Percentiles rank a stretch among this genome's conserved stretches.
phyloP scores from a whole-genome alignment of 1,140 invertebrate species.

The Polypedilum pembai region DNA sequence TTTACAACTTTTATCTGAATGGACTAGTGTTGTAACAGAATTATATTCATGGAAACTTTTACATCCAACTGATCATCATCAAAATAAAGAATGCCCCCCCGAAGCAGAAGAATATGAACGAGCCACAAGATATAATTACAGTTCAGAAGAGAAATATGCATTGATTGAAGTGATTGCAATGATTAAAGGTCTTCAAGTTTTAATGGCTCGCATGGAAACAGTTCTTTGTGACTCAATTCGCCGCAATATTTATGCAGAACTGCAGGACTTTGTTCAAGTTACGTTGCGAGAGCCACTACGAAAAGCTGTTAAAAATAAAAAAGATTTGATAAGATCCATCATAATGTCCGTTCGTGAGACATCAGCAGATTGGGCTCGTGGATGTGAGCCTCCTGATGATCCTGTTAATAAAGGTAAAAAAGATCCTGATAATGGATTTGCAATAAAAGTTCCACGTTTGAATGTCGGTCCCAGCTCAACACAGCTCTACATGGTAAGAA shows the following conservation, averaged over 20 bases:
- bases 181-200: conserved; percentile 96
- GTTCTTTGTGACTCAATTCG: conserved; percentile 95
- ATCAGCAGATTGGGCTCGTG: conserved; percentile 91
- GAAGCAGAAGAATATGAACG: conserved; percentile 99
- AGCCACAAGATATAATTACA: conserved; percentile 97
- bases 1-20: conserved; percentile 87
- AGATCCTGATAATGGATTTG: conserved; percentile 85
- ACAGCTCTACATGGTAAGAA: conserved; percentile 97
- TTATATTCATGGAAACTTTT: conserved; percentile 97
- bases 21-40: conserved; percentile 97
- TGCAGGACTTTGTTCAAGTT: conserved; percentile 96
- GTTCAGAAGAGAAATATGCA: conserved; percentile 95
- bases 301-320: conserved; percentile 97
- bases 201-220: conserved; percentile 96
- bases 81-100: conserved; percentile 88
- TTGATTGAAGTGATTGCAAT: conserved; percentile 98
- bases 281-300: conserved; percentile 83
- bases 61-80: conserved; percentile 95
- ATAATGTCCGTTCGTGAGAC: conserved; percentile 93
- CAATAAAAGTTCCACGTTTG: conserved; percentile 83
- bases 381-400: conserved; percentile 85
- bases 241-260: conserved; percentile 88
- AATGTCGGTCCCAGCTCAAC: conserved; percentile 91
- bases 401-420: conserved; percentile 93
- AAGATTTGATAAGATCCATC: conserved; percentile 90